These are phyloP conservation scores for Drosophila recens DNA, from an alignment of 2,888 invertebrate genomes.

Conservation along the genomic window DNA sequence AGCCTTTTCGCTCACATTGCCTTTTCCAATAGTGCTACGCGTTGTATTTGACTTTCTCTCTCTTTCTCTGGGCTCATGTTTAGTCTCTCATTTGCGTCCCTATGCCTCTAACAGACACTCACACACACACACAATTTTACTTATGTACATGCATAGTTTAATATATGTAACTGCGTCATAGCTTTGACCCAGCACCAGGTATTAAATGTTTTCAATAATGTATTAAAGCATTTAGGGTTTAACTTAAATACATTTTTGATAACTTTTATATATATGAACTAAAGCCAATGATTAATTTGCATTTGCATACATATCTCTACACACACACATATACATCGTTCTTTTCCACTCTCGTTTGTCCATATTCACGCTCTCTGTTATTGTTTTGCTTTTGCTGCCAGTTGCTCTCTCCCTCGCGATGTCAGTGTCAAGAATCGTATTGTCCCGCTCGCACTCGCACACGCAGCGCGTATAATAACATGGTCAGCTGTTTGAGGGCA, in stretches of 20 bases:
- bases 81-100: constrained; percentile 21
- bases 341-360: constrained; percentile 50
- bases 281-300: constrained; percentile 8
- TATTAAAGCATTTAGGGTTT: background rate
- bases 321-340: constrained; percentile 10
- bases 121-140: constrained; percentile 18
- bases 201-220: background rate
- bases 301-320: constrained; percentile 17
- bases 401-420: constrained; percentile 33
- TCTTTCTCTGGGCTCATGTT: constrained; percentile 15
- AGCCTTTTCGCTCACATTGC: constrained; percentile 38
- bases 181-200: constrained; percentile 19
- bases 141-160: constrained; percentile 1
- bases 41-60: constrained; percentile 25
- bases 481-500: constrained; percentile 68
- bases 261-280: constrained; percentile 1
- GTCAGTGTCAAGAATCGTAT: constrained; percentile 43
- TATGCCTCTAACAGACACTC: constrained; percentile 7
- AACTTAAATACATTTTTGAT: background rate
- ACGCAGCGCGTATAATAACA: constrained; percentile 18
- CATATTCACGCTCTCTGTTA: constrained; percentile 68
- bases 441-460: constrained; percentile 56
- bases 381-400: constrained; percentile 73
- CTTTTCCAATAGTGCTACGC: constrained; percentile 29
- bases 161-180: constrained; percentile 55